phyloP scores from a whole-genome alignment of 2,113 vertebrate species.

The Phoenicopterus ruber region DNA sequence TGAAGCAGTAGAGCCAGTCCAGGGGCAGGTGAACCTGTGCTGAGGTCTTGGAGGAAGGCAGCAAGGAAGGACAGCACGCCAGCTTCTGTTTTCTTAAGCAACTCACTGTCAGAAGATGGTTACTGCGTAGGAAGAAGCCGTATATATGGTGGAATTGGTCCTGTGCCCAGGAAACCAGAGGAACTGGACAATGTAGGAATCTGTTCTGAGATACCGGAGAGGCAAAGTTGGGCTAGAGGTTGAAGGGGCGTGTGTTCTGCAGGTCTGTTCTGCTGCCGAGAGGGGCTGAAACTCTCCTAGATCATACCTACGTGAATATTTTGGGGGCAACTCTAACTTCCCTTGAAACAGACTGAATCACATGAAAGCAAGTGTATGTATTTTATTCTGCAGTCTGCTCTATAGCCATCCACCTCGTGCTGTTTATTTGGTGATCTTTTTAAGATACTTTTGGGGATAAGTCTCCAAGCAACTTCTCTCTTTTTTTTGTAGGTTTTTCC shows the following conservation, averaged over 20 bases:
- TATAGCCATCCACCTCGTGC: not conserved
- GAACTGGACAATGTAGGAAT: not conserved
- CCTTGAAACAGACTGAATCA: not conserved
- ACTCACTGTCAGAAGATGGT: not conserved
- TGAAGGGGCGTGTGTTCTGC: not conserved
- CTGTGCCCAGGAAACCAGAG: not conserved
- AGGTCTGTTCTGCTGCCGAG: not conserved
- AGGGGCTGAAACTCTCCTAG: not conserved
- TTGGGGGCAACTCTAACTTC: not conserved
- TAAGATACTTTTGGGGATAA: not conserved
- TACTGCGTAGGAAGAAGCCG: not conserved
- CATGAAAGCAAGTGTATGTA: not conserved
- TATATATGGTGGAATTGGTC: not conserved
- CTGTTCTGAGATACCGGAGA: not conserved
- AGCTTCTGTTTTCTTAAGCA: not conserved
- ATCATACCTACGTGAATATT: not conserved
- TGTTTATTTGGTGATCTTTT: not conserved
- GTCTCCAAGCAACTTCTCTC: not conserved
- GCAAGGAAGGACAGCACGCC: rapidly evolving
- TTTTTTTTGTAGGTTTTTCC: not conserved
- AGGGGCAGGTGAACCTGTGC: not conserved
- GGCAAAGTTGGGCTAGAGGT: not conserved
- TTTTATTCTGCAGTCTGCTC: not conserved
- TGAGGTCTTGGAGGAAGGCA: not conserved
- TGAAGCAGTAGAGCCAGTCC: not conserved